Evolutionary conservation across 1,140 invertebrate genomes (phyloP).

Genomic region (Oreohelix idahoensis): DNA sequence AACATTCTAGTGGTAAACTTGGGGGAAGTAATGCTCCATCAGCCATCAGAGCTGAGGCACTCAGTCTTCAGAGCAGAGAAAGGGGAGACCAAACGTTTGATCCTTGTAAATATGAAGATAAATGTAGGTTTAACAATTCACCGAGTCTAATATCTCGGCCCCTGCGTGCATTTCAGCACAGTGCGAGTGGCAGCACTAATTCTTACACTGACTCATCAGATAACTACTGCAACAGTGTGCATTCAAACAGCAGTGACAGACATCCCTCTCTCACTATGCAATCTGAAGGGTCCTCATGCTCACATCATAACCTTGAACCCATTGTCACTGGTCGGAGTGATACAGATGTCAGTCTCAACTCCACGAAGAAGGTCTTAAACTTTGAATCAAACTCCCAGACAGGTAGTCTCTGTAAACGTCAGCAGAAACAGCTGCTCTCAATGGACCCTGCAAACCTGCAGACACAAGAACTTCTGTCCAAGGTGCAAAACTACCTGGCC

Average conservation of each 20-base stretch:
- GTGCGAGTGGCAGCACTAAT: not conserved
- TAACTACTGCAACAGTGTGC: no score
- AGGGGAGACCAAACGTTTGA: not conserved
- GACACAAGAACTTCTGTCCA: constrained; percentile 33
- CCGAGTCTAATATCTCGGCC: not conserved
- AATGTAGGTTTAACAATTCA: no score
- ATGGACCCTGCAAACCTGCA: not conserved
- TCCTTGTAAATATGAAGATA: not conserved
- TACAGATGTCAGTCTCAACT: no score
- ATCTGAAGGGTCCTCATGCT: no score
- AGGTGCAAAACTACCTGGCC: constrained; percentile 35
- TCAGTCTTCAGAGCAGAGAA: not conserved
- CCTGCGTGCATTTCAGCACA: not conserved
- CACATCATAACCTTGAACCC: no score
- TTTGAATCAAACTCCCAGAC: no score
- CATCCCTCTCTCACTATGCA: no score
- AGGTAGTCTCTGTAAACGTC: not conserved
- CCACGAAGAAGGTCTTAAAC: no score
- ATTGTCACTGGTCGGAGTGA: no score
- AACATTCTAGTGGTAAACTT: not conserved
- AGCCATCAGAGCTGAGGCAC: not conserved
- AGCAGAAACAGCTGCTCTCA: not conserved
- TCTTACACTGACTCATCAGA: not conserved
- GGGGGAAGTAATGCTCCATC: not conserved
- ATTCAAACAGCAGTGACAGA: no score